Conservation (phyloP, 1,140 invertebrate species). For the Brachionus angularis region DNA sequence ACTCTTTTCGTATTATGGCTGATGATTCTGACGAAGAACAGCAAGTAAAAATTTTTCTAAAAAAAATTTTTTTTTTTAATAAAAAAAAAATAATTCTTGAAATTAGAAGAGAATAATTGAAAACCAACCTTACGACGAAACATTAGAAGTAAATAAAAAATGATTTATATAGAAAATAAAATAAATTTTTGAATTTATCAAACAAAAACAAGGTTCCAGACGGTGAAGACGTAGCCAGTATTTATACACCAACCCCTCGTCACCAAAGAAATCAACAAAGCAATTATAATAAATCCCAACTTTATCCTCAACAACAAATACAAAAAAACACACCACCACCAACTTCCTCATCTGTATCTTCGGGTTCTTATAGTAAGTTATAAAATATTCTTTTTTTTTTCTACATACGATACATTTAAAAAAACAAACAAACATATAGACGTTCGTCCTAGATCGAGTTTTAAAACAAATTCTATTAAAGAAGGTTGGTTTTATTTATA, state of each 20-base stretch:
- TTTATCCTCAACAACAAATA: slow-evolving; percentile 45
- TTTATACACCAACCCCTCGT: slow-evolving; percentile 52
- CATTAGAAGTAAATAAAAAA: slow-evolving; percentile 43
- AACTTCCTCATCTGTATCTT: slow-evolving; percentile 6
- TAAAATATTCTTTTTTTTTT: background rate
- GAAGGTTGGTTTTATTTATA: too few relatives aligned
- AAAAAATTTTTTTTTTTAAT: slow-evolving; percentile 7
- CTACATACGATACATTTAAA: too few relatives aligned
- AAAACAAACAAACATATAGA: too few relatives aligned
- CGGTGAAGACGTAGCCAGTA: slow-evolving; percentile 55
- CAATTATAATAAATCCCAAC: background rate
- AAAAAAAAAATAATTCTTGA: background rate
- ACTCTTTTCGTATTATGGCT: slow-evolving; percentile 30
- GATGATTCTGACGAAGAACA: slow-evolving; percentile 44
- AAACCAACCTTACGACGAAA: slow-evolving; percentile 57
- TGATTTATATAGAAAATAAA: background rate
- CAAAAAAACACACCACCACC: slow-evolving; percentile 12
- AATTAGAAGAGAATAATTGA: slow-evolving; percentile 43
- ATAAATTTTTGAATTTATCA: slow-evolving; percentile 18
- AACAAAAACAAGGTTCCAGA: too few relatives aligned
- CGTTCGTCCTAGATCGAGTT: too few relatives aligned
- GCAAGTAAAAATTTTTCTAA: slow-evolving; percentile 21
- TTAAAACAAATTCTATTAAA: too few relatives aligned
- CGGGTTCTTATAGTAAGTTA: background rate
- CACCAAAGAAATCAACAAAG: slow-evolving; percentile 41